Evolutionary conservation across 2,113 vertebrate species (phyloP).

Genomic region (Lagenorhynchus albirostris): DNA sequence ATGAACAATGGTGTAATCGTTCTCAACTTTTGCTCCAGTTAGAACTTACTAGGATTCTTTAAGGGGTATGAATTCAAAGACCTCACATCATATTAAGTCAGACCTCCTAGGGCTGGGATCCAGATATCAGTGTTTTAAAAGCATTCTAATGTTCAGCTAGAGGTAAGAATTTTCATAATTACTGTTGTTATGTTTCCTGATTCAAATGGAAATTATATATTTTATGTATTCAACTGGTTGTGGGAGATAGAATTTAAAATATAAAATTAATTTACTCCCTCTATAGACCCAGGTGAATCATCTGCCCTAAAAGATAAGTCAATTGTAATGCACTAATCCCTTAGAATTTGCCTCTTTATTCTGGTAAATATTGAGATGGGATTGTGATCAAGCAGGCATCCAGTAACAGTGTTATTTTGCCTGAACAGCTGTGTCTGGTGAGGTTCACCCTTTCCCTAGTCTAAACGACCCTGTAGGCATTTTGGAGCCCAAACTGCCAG

Average conservation of each 20-base stretch:
- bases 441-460: background rate
- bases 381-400: background rate
- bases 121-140: background rate
- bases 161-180: background rate
- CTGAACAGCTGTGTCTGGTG: background rate
- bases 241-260: constrained; percentile 4
- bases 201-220: background rate
- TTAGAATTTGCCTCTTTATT: background rate
- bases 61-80: background rate
- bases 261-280: background rate
- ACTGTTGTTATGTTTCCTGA: background rate
- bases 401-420: background rate
- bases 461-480: background rate
- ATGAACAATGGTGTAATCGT: background rate
- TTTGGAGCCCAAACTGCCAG: background rate
- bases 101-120: background rate
- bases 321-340: background rate
- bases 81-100: background rate
- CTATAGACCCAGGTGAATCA: background rate
- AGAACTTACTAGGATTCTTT: background rate
- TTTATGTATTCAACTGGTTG: background rate
- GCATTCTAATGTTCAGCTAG: background rate
- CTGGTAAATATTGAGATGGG: background rate
- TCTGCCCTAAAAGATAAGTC: background rate
- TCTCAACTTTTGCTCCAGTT: background rate